A percentile compares a stretch with the other conserved stretches of the same genome.
These are phyloP conservation scores for Holotrichia oblita DNA, from an alignment of 1,140 invertebrate genomes.

Conservation along the genomic window DNA sequence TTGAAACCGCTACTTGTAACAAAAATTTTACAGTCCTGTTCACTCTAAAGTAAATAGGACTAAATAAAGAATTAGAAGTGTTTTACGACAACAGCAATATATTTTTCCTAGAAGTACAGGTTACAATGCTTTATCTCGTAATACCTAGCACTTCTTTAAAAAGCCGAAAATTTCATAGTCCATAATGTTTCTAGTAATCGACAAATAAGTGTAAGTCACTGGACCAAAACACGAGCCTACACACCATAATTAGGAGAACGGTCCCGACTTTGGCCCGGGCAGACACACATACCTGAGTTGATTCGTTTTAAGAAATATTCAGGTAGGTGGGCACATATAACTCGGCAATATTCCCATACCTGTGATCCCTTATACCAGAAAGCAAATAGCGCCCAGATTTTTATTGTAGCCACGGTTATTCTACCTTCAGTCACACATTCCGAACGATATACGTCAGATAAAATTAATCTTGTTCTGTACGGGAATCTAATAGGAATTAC, in stretches of 20 bases:
- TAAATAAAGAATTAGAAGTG: too few species aligned
- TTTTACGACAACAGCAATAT: too few species aligned
- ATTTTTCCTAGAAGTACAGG: too few species aligned
- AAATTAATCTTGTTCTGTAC: background rate
- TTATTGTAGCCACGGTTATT: background rate
- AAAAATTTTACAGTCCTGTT: too few species aligned
- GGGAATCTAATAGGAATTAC: background rate
- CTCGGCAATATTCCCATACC: background rate
- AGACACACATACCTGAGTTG: background rate
- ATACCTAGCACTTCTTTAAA: too few species aligned
- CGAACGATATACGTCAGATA: background rate
- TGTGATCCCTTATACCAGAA: background rate
- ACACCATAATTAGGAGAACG: slow-evolving; percentile 19
- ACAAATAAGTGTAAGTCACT: slow-evolving; percentile 1
- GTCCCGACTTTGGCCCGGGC: background rate
- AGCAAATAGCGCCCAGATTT: background rate
- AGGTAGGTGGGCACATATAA: slow-evolving; percentile 7
- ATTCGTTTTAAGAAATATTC: background rate
- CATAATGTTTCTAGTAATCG: slow-evolving; percentile 9
- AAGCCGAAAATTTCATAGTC: background rate
- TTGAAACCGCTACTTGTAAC: too few species aligned
- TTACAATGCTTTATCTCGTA: too few species aligned
- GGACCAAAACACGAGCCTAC: slow-evolving; percentile 5
- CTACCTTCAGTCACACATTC: background rate
- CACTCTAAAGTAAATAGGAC: too few species aligned